Conservation (phyloP, 2,797 vertebrate genomes). For the Pampus argenteus region DNA sequence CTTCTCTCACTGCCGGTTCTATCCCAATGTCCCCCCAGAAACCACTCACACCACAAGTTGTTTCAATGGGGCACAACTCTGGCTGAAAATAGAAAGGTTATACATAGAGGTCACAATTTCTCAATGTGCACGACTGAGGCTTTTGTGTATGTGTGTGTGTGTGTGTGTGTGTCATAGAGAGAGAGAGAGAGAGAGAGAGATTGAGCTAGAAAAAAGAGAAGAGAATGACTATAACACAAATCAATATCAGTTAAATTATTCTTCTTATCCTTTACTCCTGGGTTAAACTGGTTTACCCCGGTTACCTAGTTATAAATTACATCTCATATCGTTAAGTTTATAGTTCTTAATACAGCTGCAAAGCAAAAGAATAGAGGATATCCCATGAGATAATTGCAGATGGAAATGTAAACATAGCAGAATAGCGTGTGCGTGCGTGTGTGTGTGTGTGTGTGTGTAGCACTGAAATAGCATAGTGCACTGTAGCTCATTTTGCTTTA, state of each 20-base stretch:
- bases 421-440: constrained; percentile 25
- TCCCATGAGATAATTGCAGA: constrained; percentile 37
- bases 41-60: constrained; percentile 74
- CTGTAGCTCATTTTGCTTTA: constrained; percentile 51
- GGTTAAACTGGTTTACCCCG: constrained; percentile 26
- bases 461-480: constrained; percentile 15
- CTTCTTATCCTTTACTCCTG: constrained; percentile 14
- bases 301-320: constrained; percentile 20
- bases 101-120: constrained; percentile 71
- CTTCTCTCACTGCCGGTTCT: constrained; percentile 58
- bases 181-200: background rate
- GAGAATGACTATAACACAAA: constrained; percentile 7
- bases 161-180: background rate
- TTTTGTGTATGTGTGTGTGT: constrained; percentile 42
- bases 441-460: constrained; percentile 1
- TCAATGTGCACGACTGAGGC: constrained; percentile 59
- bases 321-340: background rate
- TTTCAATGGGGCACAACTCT: constrained; percentile 68
- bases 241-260: constrained; percentile 24
- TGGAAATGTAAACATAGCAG: constrained; percentile 57
- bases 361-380: constrained; percentile 34
- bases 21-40: constrained; percentile 61
- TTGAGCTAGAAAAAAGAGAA: background rate
- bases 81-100: constrained; percentile 75
- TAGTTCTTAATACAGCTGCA: constrained; percentile 33